Evolutionary conservation across 2,888 invertebrate species (phyloP).

Genomic region (Temnothorax unifasciatus): DNA sequence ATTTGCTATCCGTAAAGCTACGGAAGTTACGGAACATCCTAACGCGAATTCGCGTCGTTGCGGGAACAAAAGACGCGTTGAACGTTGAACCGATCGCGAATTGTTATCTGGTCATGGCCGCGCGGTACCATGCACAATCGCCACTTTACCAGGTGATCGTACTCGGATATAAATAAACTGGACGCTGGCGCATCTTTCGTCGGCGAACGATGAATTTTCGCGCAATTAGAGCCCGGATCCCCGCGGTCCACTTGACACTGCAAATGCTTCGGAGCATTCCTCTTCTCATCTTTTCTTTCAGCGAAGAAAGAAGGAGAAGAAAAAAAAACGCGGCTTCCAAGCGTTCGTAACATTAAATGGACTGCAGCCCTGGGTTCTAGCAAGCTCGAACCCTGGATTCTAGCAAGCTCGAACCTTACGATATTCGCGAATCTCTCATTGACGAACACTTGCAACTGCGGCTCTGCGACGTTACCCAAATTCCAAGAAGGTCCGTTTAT

Average conservation of each 20-base stretch:
- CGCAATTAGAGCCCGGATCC: background rate
- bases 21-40: background rate
- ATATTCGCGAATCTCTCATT: background rate
- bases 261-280: too few relatives aligned
- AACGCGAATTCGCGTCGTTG: background rate
- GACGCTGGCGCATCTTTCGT: slow-evolving; percentile 3
- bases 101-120: slow-evolving; percentile 65
- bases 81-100: slow-evolving; percentile 9
- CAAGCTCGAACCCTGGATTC: background rate
- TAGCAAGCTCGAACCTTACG: background rate
- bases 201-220: slow-evolving; percentile 4
- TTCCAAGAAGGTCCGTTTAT: background rate
- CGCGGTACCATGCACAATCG: slow-evolving; percentile 56
- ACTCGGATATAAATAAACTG: slow-evolving; percentile 65
- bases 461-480: background rate
- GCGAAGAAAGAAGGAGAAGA: too few relatives aligned
- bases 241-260: too few relatives aligned
- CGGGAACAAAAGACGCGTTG: background rate
- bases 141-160: slow-evolving; percentile 66
- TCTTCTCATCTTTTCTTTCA: too few relatives aligned
- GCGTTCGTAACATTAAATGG: too few relatives aligned
- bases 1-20: background rate
- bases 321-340: too few relatives aligned
- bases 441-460: background rate
- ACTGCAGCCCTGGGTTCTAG: too few relatives aligned